Evolutionary conservation across 1,140 invertebrate species (phyloP).

Genomic region (Amphibalanus amphitrite): DNA sequence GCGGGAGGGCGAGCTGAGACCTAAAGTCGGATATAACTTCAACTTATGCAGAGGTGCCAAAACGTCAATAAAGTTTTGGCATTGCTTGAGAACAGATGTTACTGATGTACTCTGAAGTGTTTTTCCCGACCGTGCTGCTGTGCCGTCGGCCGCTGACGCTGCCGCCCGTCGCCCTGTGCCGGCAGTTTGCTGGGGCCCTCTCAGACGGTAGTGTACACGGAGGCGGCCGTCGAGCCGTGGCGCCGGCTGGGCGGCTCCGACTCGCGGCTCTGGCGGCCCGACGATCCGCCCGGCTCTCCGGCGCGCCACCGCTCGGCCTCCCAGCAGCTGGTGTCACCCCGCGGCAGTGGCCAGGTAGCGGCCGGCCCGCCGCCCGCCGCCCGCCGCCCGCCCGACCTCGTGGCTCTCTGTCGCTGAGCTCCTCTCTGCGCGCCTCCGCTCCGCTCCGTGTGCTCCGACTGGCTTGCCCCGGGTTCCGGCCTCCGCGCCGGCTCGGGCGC

Average conservation of each 20-base stretch:
- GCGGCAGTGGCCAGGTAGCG: conserved; percentile 11
- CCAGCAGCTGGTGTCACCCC: conserved; percentile 7
- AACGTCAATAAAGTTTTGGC: no score
- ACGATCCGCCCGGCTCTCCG: not conserved
- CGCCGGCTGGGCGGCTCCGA: not conserved
- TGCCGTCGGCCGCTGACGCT: not conserved
- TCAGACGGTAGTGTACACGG: not conserved
- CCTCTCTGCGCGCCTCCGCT: conserved; percentile 58
- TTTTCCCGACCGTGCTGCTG: not conserved
- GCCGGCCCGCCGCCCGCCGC: conserved; percentile 11
- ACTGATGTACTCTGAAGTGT: not conserved
- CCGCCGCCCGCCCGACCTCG: conserved; percentile 13
- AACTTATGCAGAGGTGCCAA: no score
- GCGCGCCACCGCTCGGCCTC: not conserved
- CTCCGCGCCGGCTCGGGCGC: conserved; percentile 31
- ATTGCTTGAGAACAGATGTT: no score
- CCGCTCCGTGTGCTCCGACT: conserved; percentile 28
- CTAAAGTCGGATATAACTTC: no score
- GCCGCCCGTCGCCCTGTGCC: not conserved
- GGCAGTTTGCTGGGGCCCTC: not conserved
- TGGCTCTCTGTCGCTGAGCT: conserved; percentile 25
- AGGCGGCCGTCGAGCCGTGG: not conserved
- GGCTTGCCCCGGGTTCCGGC: conserved; percentile 23
- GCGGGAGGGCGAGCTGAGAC: no score
- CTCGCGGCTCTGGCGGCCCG: not conserved